Conservation (phyloP, 2,113 vertebrate species). For the Macquaria ambigua region DNA sequence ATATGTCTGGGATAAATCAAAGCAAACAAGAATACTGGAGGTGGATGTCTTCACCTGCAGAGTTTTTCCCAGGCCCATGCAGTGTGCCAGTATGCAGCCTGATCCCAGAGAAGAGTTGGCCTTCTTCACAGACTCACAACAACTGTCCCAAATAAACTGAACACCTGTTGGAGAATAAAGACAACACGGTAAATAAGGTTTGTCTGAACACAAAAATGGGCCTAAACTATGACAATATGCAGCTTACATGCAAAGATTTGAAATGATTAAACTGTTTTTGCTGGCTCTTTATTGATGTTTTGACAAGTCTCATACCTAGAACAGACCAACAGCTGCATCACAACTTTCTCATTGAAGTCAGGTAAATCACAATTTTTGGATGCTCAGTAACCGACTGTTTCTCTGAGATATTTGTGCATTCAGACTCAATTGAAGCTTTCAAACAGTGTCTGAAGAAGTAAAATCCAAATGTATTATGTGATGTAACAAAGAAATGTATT, state of each 20-base stretch:
- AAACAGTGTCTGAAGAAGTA: not conserved
- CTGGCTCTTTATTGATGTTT: too few species aligned
- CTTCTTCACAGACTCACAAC: conserved; percentile 96
- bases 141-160: conserved; percentile 98
- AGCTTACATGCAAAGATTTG: not conserved
- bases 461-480: not conserved
- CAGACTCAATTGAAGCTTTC: not conserved
- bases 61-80: conserved; percentile 98
- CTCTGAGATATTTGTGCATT: not conserved
- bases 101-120: conserved; percentile 92
- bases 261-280: not conserved
- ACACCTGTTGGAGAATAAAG: conserved; percentile 86
- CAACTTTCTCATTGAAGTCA: not conserved
- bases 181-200: not conserved
- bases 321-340: too few species aligned
- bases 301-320: too few species aligned
- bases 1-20: not conserved
- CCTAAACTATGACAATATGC: not conserved
- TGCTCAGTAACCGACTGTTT: too few species aligned
- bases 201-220: not conserved
- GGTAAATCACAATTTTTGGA: too few species aligned
- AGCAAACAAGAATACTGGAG: not conserved
- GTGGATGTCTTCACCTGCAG: conserved; percentile 88
- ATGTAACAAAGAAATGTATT: not conserved
- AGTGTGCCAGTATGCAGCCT: conserved; percentile 97